phyloP scores from a whole-genome alignment of 2,113 vertebrate species.

The Antechinus stuartii region DNA sequence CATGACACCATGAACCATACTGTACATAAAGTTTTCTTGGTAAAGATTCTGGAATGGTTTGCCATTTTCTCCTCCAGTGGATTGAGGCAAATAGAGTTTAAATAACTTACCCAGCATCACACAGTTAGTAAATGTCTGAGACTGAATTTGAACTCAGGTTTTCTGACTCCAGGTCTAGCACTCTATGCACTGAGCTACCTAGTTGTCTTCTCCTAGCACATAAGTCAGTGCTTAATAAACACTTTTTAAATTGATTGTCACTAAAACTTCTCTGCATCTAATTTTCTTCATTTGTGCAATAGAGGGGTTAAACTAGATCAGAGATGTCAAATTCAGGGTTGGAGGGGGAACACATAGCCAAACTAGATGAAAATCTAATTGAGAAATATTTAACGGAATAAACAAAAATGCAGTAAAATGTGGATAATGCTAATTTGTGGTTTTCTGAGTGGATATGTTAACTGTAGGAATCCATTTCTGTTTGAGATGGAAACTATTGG shows the following conservation, averaged over 20 bases:
- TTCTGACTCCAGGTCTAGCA: not conserved
- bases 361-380: not conserved
- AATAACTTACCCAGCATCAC: no score
- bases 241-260: not conserved
- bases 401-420: not conserved
- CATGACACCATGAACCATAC: no score
- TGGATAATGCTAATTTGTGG: not conserved
- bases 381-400: not conserved
- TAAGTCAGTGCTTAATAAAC: not conserved
- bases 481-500: not conserved
- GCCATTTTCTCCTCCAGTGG: no score
- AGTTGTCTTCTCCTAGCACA: not conserved
- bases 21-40: no score
- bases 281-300: not conserved
- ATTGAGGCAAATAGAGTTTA: no score
- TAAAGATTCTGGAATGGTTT: no score
- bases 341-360: not conserved
- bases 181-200: not conserved
- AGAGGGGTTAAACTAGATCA: not conserved
- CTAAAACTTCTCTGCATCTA: fast-evolving
- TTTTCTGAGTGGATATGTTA: not conserved
- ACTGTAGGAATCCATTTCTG: not conserved
- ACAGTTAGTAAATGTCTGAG: not conserved
- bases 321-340: not conserved
- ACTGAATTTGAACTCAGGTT: not conserved